phyloP scores from a whole-genome alignment of 2,797 vertebrate genomes.

The Catharus ustulatus region DNA sequence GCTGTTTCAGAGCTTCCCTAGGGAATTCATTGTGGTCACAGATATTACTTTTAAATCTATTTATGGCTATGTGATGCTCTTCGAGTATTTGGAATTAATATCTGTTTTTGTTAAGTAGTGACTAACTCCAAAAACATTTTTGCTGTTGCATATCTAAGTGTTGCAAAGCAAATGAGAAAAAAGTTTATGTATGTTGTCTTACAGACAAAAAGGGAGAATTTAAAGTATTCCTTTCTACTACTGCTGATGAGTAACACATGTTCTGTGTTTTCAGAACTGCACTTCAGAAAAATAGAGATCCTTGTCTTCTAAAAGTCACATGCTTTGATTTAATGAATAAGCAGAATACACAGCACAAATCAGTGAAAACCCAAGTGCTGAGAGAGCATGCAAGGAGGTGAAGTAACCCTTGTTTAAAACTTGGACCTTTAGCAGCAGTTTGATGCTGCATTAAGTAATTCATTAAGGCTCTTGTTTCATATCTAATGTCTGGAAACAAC shows the following conservation, averaged over 20 bases:
- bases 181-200: constrained; percentile 60
- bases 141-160: constrained; percentile 55
- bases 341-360: not conserved
- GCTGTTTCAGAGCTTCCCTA: not conserved
- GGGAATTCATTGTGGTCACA: not conserved
- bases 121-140: constrained; percentile 48
- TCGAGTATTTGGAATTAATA: constrained; percentile 4
- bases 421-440: not conserved
- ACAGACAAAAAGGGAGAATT: constrained; percentile 53
- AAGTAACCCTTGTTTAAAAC: not conserved
- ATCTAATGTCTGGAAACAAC: not conserved
- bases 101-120: constrained; percentile 33
- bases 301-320: not conserved
- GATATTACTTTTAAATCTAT: not conserved
- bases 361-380: not conserved
- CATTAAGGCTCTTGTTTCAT: not conserved
- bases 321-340: constrained; percentile 15
- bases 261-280: constrained; percentile 56
- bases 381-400: not conserved
- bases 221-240: constrained; percentile 50
- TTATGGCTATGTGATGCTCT: constrained; percentile 3
- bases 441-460: not conserved
- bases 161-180: constrained; percentile 50
- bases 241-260: constrained; percentile 69
- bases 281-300: constrained; percentile 56